phyloP scores from a whole-genome alignment of 37 sponge, comb jelly and placozoan species.

The Eunapius fragilis region DNA sequence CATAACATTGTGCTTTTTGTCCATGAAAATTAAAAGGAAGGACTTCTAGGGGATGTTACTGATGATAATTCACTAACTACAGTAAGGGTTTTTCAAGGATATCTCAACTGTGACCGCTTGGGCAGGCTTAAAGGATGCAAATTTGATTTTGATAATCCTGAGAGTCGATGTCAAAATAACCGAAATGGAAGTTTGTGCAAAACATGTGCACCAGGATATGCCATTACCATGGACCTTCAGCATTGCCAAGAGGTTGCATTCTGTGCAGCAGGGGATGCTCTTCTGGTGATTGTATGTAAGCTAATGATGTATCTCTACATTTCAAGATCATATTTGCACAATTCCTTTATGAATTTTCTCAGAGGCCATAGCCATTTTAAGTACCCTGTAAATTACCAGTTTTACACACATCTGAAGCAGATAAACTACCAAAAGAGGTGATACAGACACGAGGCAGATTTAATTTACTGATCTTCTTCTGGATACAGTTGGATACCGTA shows the following conservation, averaged over 20 bases:
- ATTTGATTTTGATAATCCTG: constrained; percentile 67
- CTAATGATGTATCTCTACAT: background rate
- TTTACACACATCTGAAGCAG: too few relatives aligned
- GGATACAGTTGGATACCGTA: too few relatives aligned
- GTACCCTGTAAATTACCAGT: too few relatives aligned
- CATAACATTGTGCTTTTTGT: background rate
- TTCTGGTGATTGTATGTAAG: background rate
- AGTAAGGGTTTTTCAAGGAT: constrained; percentile 46
- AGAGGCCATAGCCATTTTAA: too few relatives aligned
- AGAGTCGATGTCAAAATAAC: constrained; percentile 50
- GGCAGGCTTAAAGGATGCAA: constrained; percentile 70
- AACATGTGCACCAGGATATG: background rate
- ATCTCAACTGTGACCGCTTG: constrained; percentile 46
- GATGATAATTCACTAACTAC: constrained; percentile 26
- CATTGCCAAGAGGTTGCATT: background rate
- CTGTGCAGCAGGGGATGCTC: background rate
- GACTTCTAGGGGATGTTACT: constrained; percentile 37
- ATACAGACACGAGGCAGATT: too few relatives aligned
- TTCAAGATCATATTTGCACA: too few relatives aligned
- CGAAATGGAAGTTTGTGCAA: constrained; percentile 45
- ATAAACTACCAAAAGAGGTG: too few relatives aligned
- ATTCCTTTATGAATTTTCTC: too few relatives aligned
- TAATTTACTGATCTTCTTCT: too few relatives aligned
- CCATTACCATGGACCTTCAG: background rate
- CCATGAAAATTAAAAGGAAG: constrained; percentile 32